Percentiles rank a stretch among this genome's conserved stretches.
Conservation (phyloP, 2,797 vertebrate species). For the Paguma larvata region DNA sequence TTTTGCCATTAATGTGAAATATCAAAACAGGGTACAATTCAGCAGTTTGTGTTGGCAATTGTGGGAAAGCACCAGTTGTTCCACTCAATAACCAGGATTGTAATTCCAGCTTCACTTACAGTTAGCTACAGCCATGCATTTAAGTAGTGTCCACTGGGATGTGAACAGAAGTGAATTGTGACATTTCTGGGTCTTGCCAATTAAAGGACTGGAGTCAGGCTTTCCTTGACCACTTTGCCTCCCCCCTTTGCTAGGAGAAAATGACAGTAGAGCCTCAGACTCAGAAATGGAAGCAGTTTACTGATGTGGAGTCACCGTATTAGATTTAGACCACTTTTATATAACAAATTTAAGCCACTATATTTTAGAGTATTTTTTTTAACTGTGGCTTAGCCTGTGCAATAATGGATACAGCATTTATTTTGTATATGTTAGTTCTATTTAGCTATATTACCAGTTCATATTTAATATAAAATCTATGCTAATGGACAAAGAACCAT, state of each 20-base stretch:
- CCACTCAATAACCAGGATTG: not conserved
- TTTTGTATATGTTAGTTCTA: not conserved
- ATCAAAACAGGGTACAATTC: not conserved
- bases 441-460: not conserved
- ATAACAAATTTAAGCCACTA: not conserved
- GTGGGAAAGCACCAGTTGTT: not conserved
- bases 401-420: constrained; percentile 18
- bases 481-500: not conserved
- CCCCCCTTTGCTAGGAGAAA: not conserved
- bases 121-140: not conserved
- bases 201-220: not conserved
- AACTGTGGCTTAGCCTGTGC: not conserved
- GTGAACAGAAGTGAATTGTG: not conserved
- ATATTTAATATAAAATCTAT: constrained; percentile 44
- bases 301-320: not conserved
- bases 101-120: not conserved
- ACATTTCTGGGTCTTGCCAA: constrained; percentile 51
- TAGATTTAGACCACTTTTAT: not conserved
- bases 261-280: not conserved
- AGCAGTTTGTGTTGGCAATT: not conserved
- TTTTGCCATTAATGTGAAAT: constrained; percentile 13
- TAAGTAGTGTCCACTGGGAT: not conserved
- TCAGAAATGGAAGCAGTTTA: not conserved
- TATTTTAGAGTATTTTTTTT: not conserved
- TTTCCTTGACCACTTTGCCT: not conserved